These are phyloP conservation scores for Emmelina monodactyla DNA, from an alignment of 2,888 invertebrate genomes.

Conservation along the genomic window DNA sequence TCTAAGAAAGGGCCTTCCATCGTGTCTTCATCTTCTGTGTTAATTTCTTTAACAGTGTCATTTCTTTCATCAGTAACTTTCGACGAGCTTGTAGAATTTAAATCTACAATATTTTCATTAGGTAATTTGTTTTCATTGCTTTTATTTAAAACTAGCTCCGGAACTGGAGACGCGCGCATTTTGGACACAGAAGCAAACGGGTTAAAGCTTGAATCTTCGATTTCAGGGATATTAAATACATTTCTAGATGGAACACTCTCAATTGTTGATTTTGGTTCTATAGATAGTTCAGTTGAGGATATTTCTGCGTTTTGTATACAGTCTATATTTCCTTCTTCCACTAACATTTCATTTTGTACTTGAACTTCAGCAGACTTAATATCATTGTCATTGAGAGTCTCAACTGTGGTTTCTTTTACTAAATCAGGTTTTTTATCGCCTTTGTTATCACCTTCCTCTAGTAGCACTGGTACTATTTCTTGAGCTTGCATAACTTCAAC, in stretches of 20 bases:
- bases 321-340: no score
- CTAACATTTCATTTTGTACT: no score
- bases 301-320: no score
- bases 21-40: constrained; percentile 56
- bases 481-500: background rate
- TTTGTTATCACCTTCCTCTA: no score
- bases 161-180: constrained; percentile 20
- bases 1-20: constrained; percentile 52
- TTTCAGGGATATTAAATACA: constrained; percentile 48
- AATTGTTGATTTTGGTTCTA: constrained; percentile 4
- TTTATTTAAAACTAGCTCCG: background rate
- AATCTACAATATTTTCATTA: background rate
- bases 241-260: constrained; percentile 29
- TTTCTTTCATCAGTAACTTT: constrained; percentile 31
- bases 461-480: no score
- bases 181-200: constrained; percentile 41
- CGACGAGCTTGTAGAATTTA: constrained; percentile 24
- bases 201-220: constrained; percentile 39
- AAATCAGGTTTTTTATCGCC: no score
- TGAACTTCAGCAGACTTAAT: no score
- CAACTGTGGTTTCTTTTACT: no score
- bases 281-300: background rate
- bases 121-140: background rate
- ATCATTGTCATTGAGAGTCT: no score
- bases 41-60: constrained; percentile 31